Evolutionary conservation across 2,113 vertebrate genomes (phyloP).

Genomic region (Forbesichthys agassizii): DNA sequence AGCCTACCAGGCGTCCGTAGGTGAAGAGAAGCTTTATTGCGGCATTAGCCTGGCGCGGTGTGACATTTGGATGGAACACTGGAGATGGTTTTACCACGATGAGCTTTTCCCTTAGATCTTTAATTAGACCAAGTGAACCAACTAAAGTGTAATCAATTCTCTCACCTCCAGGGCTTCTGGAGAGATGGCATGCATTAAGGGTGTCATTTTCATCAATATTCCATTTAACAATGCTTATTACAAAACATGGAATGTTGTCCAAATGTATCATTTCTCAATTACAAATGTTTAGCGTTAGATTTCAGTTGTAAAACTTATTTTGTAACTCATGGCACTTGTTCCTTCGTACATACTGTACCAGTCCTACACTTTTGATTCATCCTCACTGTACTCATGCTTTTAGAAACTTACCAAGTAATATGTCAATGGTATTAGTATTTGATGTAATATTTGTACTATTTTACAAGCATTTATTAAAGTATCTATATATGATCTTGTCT

Average conservation of each 20-base stretch:
- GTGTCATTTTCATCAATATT: slow-evolving; percentile 59
- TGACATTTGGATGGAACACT: slow-evolving; percentile 45
- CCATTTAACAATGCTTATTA: slow-evolving; percentile 69
- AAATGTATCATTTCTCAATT: too few relatives aligned
- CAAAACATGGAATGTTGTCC: neutral
- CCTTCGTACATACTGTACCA: too few relatives aligned
- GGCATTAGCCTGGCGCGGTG: slow-evolving; percentile 14
- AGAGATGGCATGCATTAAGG: slow-evolving; percentile 57
- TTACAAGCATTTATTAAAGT: neutral
- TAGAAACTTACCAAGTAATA: too few relatives aligned
- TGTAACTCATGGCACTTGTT: too few relatives aligned
- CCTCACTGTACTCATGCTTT: too few relatives aligned
- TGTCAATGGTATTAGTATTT: too few relatives aligned
- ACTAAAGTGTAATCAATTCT: slow-evolving; percentile 69
- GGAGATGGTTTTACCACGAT: slow-evolving; percentile 50
- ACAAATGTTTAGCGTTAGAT: too few relatives aligned
- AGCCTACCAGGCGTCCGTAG: slow-evolving; percentile 1
- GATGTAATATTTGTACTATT: too few relatives aligned
- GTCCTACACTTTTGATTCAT: too few relatives aligned
- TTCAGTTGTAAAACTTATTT: too few relatives aligned
- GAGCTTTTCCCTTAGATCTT: slow-evolving; percentile 58
- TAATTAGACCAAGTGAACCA: slow-evolving; percentile 67
- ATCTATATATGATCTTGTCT: neutral
- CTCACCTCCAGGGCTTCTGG: slow-evolving; percentile 55
- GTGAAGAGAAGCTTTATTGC: slow-evolving; percentile 17